These are phyloP conservation scores for Amphiprion clarkii DNA, from an alignment of 2,797 vertebrate genomes.

Conservation along the genomic window DNA sequence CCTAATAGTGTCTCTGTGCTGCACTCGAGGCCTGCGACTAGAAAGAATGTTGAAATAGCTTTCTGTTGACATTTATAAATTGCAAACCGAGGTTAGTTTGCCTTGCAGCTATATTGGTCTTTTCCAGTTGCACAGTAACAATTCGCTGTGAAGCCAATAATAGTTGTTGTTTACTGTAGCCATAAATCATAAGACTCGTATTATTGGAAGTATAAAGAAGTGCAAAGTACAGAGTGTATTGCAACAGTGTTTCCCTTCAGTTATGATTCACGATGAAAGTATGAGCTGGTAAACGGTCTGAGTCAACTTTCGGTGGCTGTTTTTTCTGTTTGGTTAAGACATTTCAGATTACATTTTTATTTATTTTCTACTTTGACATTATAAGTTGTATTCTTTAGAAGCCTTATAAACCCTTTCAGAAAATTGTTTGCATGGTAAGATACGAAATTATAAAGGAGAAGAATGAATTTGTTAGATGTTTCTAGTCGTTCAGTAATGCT, in stretches of 20 bases:
- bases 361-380: neutral
- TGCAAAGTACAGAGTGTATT: conserved; percentile 50
- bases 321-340: conserved; percentile 18
- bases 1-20: neutral
- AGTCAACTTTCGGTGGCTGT: conserved; percentile 3
- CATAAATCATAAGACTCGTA: conserved; percentile 42
- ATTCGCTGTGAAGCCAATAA: conserved; percentile 24
- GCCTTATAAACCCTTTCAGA: neutral
- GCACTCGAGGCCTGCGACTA: neutral
- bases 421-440: neutral
- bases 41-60: conserved; percentile 9
- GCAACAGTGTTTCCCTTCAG: neutral
- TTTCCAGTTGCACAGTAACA: conserved; percentile 37
- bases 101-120: conserved; percentile 29
- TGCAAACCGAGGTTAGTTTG: conserved; percentile 40
- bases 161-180: conserved; percentile 48
- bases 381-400: neutral
- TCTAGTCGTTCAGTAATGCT: neutral
- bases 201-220: conserved; percentile 32
- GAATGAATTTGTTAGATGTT: neutral
- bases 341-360: neutral
- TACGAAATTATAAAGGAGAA: neutral
- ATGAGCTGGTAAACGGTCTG: neutral
- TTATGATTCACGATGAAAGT: conserved; percentile 34
- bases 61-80: conserved; percentile 48